Percentiles rank a stretch among this genome's conserved stretches.
These are phyloP conservation scores for Eretmochelys imbricata DNA, from an alignment of 2,113 vertebrate genomes.

Conservation along the genomic window DNA sequence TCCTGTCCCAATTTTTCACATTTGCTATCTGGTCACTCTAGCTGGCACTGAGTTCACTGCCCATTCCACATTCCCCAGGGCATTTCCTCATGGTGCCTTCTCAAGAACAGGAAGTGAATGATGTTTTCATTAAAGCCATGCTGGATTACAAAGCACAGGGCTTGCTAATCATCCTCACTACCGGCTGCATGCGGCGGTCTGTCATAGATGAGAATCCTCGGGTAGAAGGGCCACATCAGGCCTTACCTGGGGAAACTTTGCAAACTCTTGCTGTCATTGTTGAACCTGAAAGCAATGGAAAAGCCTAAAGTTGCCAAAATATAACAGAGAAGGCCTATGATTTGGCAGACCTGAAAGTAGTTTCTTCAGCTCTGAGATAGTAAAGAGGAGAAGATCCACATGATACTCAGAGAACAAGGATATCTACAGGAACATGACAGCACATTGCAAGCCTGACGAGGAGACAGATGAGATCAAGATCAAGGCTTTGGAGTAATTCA, in stretches of 20 bases:
- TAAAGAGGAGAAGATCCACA: not conserved
- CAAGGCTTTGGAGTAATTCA: not conserved
- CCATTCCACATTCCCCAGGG: rapidly evolving
- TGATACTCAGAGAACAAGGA: not conserved
- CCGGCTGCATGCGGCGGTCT: rapidly evolving
- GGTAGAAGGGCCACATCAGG: not conserved
- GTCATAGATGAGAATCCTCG: not conserved
- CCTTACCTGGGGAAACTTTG: too few relatives aligned
- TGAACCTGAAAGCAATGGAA: not conserved
- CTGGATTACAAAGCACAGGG: rapidly evolving
- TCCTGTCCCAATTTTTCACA: too few relatives aligned
- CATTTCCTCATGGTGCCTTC: not conserved
- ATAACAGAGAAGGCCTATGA: not conserved
- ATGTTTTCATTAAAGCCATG: rapidly evolving
- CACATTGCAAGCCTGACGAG: not conserved
- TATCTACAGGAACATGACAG: not conserved
- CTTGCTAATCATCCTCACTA: rapidly evolving
- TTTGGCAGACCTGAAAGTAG: not conserved
- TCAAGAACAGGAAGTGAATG: not conserved
- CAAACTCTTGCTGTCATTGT: not conserved
- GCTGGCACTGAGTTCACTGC: rapidly evolving
- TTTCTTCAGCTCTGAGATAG: not conserved
- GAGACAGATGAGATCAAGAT: not conserved
- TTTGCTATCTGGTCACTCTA: too few relatives aligned
- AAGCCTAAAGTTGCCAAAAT: not conserved